Conservation (phyloP, 2,797 vertebrate species). For the Cyclopterus lumpus region DNA sequence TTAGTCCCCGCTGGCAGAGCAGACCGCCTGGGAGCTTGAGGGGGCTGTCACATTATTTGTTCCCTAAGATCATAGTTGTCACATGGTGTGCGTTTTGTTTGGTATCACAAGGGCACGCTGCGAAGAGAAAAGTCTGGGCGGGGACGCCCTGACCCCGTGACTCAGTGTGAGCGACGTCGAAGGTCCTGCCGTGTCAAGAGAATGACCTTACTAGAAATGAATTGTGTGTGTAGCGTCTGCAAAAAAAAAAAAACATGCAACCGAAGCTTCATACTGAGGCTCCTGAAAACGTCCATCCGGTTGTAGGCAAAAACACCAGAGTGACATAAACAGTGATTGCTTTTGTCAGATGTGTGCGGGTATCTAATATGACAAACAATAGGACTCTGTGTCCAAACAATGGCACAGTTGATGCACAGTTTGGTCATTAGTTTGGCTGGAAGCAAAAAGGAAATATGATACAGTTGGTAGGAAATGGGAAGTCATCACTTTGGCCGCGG, state of each 20-base stretch:
- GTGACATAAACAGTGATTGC: constrained; percentile 46
- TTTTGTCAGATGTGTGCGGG: constrained; percentile 48
- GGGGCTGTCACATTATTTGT: constrained; percentile 75
- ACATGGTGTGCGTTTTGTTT: constrained; percentile 59
- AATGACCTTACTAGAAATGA: constrained; percentile 55
- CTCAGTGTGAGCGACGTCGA: constrained; percentile 47
- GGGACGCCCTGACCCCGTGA: constrained; percentile 57
- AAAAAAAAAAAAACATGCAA: constrained; percentile 5
- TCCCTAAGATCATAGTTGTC: constrained; percentile 73
- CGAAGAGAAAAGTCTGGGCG: constrained; percentile 38
- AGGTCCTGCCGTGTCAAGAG: constrained; percentile 56
- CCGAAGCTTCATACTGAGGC: constrained; percentile 4
- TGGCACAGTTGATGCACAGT: constrained; percentile 44
- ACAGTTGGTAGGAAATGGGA: constrained; percentile 66
- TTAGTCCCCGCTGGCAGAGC: constrained; percentile 54
- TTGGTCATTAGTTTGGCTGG: constrained; percentile 61
- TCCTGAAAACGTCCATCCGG: constrained; percentile 32
- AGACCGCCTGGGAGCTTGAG: constrained; percentile 53
- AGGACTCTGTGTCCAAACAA: constrained; percentile 60
- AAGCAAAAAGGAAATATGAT: constrained; percentile 62
- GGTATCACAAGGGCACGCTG: constrained; percentile 50
- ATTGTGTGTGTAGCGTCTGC: constrained; percentile 28
- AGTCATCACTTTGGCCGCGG: constrained; percentile 73
- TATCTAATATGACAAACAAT: constrained; percentile 60
- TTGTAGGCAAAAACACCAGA: constrained; percentile 35